A percentile compares a stretch with the other conserved stretches of the same genome.
Evolutionary conservation across 2,113 vertebrate genomes (phyloP).

Genomic region (Osmerus eperlanus): DNA sequence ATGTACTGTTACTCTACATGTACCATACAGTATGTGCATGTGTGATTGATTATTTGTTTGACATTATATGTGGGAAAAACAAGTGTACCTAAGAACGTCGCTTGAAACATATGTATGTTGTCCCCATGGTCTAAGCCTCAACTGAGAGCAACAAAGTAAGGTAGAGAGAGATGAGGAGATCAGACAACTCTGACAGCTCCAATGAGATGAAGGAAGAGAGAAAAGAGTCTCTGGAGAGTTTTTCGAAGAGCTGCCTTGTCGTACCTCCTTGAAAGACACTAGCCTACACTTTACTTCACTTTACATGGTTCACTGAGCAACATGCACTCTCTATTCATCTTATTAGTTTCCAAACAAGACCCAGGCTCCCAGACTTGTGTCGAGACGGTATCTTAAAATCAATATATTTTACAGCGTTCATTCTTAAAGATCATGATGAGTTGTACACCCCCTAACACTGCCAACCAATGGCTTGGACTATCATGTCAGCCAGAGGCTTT

Average conservation of each 20-base stretch:
- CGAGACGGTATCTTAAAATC: background rate
- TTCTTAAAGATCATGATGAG: too few relatives aligned
- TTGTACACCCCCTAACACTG: too few relatives aligned
- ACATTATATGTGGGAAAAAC: background rate
- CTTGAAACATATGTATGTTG: background rate
- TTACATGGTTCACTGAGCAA: slow-evolving; percentile 3
- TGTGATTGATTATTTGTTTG: too few relatives aligned
- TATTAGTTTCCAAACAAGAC: background rate
- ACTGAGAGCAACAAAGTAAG: background rate
- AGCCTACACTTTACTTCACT: background rate
- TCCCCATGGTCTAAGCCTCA: background rate
- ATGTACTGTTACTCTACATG: too few relatives aligned
- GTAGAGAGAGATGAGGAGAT: background rate
- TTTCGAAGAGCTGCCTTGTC: background rate
- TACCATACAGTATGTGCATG: too few relatives aligned
- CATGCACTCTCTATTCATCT: too few relatives aligned
- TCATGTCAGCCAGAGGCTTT: too few relatives aligned
- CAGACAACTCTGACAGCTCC: background rate
- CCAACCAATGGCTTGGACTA: too few relatives aligned
- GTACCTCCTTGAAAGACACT: background rate
- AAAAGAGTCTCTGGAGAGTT: background rate
- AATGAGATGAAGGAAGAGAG: background rate
- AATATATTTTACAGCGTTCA: too few relatives aligned
- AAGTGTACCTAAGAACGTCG: too few relatives aligned
- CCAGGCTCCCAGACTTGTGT: background rate